phyloP scores from a whole-genome alignment of 2,113 vertebrate species.

The Arizona elegans region DNA sequence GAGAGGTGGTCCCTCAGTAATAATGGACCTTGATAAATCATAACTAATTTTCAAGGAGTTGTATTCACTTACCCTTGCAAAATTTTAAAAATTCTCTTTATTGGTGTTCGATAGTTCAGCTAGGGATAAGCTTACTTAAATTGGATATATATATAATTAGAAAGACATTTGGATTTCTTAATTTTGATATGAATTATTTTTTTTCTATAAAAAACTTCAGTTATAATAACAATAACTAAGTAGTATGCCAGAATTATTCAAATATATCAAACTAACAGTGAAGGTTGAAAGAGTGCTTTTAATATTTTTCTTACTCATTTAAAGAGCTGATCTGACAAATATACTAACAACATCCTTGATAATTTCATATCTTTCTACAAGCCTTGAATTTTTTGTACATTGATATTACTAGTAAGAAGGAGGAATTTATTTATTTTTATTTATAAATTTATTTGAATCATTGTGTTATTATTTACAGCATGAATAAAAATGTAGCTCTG shows the following conservation, averaged over 20 bases:
- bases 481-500: background rate
- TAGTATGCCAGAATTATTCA: background rate
- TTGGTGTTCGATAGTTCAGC: too few relatives aligned
- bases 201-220: too few relatives aligned
- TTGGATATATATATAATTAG: too few relatives aligned
- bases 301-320: background rate
- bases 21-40: too few relatives aligned
- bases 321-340: background rate
- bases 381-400: background rate
- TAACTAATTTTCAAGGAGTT: too few relatives aligned
- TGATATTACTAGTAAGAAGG: background rate
- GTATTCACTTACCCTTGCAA: too few relatives aligned
- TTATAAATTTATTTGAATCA: background rate
- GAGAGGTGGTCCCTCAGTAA: too few relatives aligned
- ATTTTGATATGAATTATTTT: too few relatives aligned
- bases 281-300: background rate
- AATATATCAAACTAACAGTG: too few relatives aligned
- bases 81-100: too few relatives aligned
- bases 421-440: background rate
- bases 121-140: too few relatives aligned
- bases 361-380: background rate
- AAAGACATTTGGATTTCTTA: too few relatives aligned
- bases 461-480: background rate
- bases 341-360: background rate
- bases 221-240: background rate